Conservation (phyloP, 2,797 vertebrate genomes). For the Sebastes iracundus region DNA sequence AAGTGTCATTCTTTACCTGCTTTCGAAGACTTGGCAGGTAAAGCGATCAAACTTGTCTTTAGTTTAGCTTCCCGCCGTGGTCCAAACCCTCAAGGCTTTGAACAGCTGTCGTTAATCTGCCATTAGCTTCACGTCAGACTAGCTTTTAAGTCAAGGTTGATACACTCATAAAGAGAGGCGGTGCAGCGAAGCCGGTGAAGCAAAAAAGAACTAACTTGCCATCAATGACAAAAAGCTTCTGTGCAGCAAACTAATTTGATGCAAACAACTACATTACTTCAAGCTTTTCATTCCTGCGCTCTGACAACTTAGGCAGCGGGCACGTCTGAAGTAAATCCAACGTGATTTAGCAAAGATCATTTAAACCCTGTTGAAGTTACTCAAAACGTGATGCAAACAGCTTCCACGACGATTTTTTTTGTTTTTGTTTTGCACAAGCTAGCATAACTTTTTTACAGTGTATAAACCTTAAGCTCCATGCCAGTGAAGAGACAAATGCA, state of each 20-base stretch:
- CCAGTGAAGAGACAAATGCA: conserved; percentile 76
- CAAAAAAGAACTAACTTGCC: conserved; percentile 20
- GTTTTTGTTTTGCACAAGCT: conserved; percentile 35
- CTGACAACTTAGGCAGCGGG: conserved; percentile 45
- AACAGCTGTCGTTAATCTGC: conserved; percentile 26
- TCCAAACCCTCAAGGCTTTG: background rate
- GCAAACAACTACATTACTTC: conserved; percentile 45
- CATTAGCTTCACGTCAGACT: conserved; percentile 30
- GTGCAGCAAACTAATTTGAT: conserved; percentile 40
- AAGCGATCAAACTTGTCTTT: background rate
- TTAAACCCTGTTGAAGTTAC: conserved; percentile 45
- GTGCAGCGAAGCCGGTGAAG: conserved; percentile 29
- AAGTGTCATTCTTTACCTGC: conserved; percentile 11
- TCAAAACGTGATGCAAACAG: conserved; percentile 50
- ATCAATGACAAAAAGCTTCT: conserved; percentile 36
- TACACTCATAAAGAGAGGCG: conserved; percentile 26
- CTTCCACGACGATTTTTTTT: conserved; percentile 24
- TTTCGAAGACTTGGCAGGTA: background rate
- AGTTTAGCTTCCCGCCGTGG: conserved; percentile 26
- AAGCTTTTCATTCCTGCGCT: conserved; percentile 51
- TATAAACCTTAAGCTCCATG: conserved; percentile 73
- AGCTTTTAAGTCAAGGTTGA: conserved; percentile 32
- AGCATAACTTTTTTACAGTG: conserved; percentile 74
- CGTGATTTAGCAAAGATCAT: conserved; percentile 25
- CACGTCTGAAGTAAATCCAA: conserved; percentile 60